Base-by-base conservation (phyloP, 1,140 invertebrate genomes). In the Macrocentrus cingulum region DNA sequence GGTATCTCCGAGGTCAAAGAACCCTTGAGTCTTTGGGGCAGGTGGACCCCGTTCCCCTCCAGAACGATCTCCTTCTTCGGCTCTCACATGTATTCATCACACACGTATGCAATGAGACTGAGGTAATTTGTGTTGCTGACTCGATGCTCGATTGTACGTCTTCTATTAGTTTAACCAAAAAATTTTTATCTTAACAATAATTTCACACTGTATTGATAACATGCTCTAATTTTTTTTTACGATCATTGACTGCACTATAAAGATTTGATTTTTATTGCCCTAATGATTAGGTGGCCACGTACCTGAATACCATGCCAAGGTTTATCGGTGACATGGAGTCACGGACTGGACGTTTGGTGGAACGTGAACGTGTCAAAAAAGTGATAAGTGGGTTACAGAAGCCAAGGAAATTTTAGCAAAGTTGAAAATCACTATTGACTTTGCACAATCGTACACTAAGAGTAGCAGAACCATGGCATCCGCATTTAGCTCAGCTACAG, bases 401-500 rank as follows among this genome's bases (percentile, higher is more conserved):
- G 36, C 8, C 13, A 13, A 7, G 11, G 32, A 15, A 20, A 22
- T 22, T 20, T 18, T 22, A 39, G 36, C 49, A n/a, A 23, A 22
- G 20, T 25, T 13, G 51, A 19, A 54, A 42, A 23, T 22, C 41
- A 20, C 15, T 39, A 19, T 25, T 13, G 13, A 15, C 3, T 22
- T 34, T 11, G 11, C 29, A 34, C 11, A 34, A 34, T 7, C 11
- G 6, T 34, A 7, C 6, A 7, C 11, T 34, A 6, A n/a, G n/a
- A n/a, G n/a, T 23, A 2, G 19, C 2, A 42, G 46, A 11, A 61
- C 19, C 60, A 84, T 84, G 81, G 80, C 80, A 62, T 81, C 81
- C 65, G 81, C 71, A 59, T 79, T 80, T 29, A 79, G 72, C 45
- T 83, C 85, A 59, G 85, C 85, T 36, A 83, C 88, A 71, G 84